Conservation (phyloP, 2,797 vertebrate species). For the Sandelia bainsii region DNA sequence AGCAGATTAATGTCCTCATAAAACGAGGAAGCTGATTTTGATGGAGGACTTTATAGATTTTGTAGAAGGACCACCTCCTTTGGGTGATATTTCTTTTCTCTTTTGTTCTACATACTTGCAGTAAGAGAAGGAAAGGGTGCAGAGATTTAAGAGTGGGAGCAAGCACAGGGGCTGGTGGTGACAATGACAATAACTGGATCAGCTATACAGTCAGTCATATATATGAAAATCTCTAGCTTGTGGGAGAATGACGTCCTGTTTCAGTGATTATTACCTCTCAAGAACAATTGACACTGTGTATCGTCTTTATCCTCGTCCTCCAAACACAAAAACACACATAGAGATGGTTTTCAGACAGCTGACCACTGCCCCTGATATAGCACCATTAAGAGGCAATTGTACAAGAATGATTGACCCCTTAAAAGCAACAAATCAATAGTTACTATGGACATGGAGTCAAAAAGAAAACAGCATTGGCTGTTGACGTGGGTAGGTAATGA, state of each 20-base stretch:
- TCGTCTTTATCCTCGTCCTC: constrained; percentile 46
- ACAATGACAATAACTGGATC: constrained; percentile 64
- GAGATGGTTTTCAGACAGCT: constrained; percentile 40
- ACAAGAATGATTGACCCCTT: constrained; percentile 71
- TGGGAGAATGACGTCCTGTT: constrained; percentile 40
- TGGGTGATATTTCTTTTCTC: constrained; percentile 79
- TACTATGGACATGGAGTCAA: constrained; percentile 80
- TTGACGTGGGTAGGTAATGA: constrained; percentile 79
- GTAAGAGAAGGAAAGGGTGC: constrained; percentile 50
- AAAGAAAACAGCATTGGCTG: constrained; percentile 69
- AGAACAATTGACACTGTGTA: constrained; percentile 43
- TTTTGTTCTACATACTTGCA: constrained; percentile 80
- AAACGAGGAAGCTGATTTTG: constrained; percentile 82
- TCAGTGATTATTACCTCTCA: constrained; percentile 58
- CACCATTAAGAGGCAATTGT: constrained; percentile 74
- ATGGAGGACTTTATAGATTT: constrained; percentile 87
- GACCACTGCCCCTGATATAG: constrained; percentile 64
- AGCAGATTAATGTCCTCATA: constrained; percentile 85
- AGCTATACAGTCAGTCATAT: constrained; percentile 60
- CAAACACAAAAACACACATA: constrained; percentile 11
- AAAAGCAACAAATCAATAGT: constrained; percentile 80
- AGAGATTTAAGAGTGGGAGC: constrained; percentile 35
- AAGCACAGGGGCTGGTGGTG: constrained; percentile 44
- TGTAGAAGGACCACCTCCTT: constrained; percentile 79
- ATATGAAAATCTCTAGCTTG: constrained; percentile 52